A percentile compares a stretch with the other conserved stretches of the same genome.
Conservation (phyloP, 2,797 vertebrate species). For the Eidolon dupreanum region DNA sequence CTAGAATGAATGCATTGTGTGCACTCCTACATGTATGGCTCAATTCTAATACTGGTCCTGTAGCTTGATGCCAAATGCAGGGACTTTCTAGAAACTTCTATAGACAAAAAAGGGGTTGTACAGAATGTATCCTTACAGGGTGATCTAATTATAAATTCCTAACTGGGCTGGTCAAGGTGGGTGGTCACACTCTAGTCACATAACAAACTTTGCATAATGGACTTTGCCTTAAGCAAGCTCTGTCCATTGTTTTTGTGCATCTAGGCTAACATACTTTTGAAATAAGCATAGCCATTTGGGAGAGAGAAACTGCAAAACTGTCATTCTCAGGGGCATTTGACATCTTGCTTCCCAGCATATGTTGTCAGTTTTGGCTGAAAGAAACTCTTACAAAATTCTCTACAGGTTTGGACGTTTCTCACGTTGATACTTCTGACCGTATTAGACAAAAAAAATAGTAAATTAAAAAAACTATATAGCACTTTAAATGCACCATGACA, state of each 20-base stretch:
- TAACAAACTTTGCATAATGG: neutral
- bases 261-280: neutral
- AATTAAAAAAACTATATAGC: neutral
- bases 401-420: neutral
- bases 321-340: neutral
- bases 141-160: neutral
- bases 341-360: neutral
- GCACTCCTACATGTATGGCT: neutral
- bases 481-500: neutral
- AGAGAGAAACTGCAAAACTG: neutral
- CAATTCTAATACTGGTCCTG: neutral
- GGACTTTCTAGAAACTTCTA: constrained; percentile 13
- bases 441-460: neutral
- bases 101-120: neutral
- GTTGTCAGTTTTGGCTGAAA: neutral
- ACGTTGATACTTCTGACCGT: neutral
- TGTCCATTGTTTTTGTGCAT: neutral
- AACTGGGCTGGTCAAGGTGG: neutral
- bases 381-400: neutral
- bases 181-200: neutral
- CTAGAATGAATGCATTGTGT: neutral
- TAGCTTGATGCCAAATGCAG: neutral
- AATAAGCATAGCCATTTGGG: neutral
- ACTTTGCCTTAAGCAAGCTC: neutral
- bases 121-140: neutral